phyloP scores from a whole-genome alignment of 2,113 vertebrate genomes.

The Symphodus melops region DNA sequence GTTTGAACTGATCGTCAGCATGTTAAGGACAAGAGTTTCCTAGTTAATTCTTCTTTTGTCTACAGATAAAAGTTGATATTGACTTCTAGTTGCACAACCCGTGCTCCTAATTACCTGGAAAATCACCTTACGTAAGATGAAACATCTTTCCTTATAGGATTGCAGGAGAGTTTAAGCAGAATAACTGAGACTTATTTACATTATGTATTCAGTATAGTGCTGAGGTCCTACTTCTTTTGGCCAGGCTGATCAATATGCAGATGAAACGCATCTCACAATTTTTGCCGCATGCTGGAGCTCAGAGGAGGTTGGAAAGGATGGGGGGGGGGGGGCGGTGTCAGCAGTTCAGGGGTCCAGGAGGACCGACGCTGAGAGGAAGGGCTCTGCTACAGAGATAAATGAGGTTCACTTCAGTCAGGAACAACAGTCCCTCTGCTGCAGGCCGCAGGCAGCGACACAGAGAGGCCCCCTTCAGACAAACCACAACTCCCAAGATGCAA shows the following conservation, averaged over 20 bases:
- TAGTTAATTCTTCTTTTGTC: conserved; percentile 34
- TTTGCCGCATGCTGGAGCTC: conserved; percentile 70
- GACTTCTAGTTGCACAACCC: conserved; percentile 48
- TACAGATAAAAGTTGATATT: conserved; percentile 45
- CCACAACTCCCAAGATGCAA: conserved; percentile 82
- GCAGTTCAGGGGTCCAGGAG: conserved; percentile 76
- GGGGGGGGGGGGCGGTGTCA: conserved; percentile 49
- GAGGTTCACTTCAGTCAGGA: conserved; percentile 63
- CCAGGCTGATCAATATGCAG: conserved; percentile 79
- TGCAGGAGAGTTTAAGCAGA: conserved; percentile 57
- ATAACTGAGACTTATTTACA: conserved; percentile 70
- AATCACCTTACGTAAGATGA: conserved; percentile 41
- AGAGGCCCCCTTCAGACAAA: conserved; percentile 64
- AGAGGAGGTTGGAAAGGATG: conserved; percentile 23
- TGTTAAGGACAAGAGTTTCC: conserved; percentile 29
- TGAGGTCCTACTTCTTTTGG: conserved; percentile 74
- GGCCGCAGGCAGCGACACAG: conserved; percentile 60
- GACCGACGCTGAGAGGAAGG: conserved; percentile 62
- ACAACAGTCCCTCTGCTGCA: conserved; percentile 60
- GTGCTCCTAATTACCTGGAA: conserved; percentile 49
- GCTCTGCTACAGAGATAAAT: conserved; percentile 78
- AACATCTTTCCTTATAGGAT: conserved; percentile 30
- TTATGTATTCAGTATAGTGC: conserved; percentile 81
- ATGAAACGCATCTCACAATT: conserved; percentile 77
- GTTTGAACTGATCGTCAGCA: conserved; percentile 36